These are phyloP conservation scores for Ischnus inquisitorius DNA, from an alignment of 2,888 invertebrate species.

Conservation along the genomic window DNA sequence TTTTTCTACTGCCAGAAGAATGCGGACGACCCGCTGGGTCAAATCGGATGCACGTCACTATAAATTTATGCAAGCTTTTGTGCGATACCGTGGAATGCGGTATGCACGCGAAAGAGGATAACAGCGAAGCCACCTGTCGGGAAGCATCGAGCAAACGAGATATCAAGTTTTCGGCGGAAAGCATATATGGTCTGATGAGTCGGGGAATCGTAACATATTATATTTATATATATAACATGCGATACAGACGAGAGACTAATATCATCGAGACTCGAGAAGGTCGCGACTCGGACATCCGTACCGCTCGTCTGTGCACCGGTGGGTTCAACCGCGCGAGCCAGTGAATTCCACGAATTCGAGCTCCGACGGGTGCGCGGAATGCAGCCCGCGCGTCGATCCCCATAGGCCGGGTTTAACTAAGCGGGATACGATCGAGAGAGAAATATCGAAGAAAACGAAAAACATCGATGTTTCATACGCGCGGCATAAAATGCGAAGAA, in stretches of 20 bases:
- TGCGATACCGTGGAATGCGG: constrained; percentile 42
- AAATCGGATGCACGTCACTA: constrained; percentile 23
- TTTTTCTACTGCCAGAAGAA: background rate
- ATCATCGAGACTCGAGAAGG: constrained; percentile 1
- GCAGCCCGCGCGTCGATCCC: constrained; percentile 44
- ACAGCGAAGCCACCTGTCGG: constrained; percentile 13
- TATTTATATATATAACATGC: background rate
- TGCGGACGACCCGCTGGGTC: constrained; percentile 26
- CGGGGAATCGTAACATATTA: constrained; percentile 7
- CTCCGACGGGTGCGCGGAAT: constrained; percentile 51
- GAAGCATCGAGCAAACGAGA: constrained; percentile 19
- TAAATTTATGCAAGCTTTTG: constrained; percentile 53
- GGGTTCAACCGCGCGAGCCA: background rate
- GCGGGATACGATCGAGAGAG: background rate
- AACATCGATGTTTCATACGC: background rate
- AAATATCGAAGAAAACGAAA: background rate
- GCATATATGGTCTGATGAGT: background rate
- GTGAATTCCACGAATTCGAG: constrained; percentile 55
- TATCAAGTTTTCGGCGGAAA: constrained; percentile 1
- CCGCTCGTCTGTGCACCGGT: constrained; percentile 23
- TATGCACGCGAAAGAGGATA: background rate
- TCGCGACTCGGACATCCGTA: constrained; percentile 47
- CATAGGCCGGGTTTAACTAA: constrained; percentile 25
- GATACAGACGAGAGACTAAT: background rate
- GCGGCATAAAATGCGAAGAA: background rate